These are phyloP conservation scores for Neria commutata DNA, from an alignment of 2,888 invertebrate species.

Conservation along the genomic window DNA sequence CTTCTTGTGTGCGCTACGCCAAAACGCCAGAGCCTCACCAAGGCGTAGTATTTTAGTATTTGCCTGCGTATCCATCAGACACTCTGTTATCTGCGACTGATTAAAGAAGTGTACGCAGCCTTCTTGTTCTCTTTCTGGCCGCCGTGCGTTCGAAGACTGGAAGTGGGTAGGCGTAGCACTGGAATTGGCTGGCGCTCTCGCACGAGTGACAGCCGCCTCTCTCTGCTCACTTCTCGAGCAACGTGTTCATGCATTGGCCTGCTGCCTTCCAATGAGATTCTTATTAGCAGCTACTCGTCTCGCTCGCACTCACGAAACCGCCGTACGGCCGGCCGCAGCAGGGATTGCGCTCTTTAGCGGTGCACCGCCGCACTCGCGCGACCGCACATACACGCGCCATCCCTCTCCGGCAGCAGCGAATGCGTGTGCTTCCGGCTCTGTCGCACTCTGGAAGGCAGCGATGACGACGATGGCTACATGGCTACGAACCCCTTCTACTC, in stretches of 20 bases:
- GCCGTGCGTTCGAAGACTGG: background rate
- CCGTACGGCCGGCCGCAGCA: background rate
- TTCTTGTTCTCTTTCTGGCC: background rate
- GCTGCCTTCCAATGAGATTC: conserved; percentile 14
- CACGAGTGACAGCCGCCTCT: background rate
- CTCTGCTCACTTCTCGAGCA: background rate
- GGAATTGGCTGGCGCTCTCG: conserved; percentile 37
- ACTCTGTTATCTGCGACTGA: background rate
- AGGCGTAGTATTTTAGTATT: background rate
- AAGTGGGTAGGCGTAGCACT: conserved; percentile 51
- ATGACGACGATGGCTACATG: background rate
- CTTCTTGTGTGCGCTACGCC: too few species aligned
- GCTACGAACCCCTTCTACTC: conserved; percentile 11
- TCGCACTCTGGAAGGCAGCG: background rate
- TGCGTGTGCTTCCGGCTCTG: background rate
- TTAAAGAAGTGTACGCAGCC: background rate
- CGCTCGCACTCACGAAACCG: conserved; percentile 28
- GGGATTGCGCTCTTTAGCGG: background rate
- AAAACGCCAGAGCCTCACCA: too few species aligned
- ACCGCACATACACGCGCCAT: background rate
- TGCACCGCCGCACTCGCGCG: background rate
- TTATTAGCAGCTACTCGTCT: conserved; percentile 3
- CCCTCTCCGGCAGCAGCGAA: background rate
- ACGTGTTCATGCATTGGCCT: conserved; percentile 15
- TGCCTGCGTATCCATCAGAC: background rate